These are phyloP conservation scores for Sacculina carcini DNA, from an alignment of 2,888 invertebrate species.

Conservation along the genomic window DNA sequence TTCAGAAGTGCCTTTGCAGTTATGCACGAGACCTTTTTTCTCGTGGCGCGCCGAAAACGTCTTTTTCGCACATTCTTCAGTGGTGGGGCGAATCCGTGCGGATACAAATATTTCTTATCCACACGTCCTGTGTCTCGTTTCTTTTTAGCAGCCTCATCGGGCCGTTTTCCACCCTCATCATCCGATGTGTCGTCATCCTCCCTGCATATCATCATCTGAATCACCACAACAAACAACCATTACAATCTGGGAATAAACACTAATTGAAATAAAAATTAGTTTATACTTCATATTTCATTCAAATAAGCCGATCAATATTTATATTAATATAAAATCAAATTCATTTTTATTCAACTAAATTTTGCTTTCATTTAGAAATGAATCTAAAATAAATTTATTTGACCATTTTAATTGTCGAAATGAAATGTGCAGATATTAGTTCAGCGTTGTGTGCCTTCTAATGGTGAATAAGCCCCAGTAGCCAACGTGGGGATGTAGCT, in stretches of 20 bases:
- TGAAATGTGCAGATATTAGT: no score
- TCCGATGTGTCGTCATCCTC: conserved; percentile 20
- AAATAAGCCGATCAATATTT: no score
- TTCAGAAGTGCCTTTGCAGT: neutral
- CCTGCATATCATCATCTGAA: conserved; percentile 12
- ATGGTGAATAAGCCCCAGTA: no score
- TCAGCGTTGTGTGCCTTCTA: no score
- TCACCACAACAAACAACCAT: neutral
- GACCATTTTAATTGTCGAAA: no score
- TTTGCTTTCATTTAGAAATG: no score
- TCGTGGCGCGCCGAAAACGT: conserved; percentile 73
- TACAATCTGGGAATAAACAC: neutral
- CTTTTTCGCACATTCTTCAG: conserved; percentile 79
- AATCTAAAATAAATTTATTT: no score
- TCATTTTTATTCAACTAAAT: no score
- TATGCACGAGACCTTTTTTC: conserved; percentile 40
- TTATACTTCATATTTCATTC: no score
- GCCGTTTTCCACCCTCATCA: conserved; percentile 22
- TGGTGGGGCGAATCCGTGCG: conserved; percentile 87
- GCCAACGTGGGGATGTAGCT: no score
- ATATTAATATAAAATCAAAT: no score
- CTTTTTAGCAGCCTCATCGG: no score
- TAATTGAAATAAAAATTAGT: neutral
- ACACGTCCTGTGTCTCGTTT: conserved; percentile 59
- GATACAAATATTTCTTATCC: conserved; percentile 77